Evolutionary conservation across 2,113 vertebrate species (phyloP), one percentile per base, ranked within the genome.

Genomic region (Zosterops lateralis): DNA sequence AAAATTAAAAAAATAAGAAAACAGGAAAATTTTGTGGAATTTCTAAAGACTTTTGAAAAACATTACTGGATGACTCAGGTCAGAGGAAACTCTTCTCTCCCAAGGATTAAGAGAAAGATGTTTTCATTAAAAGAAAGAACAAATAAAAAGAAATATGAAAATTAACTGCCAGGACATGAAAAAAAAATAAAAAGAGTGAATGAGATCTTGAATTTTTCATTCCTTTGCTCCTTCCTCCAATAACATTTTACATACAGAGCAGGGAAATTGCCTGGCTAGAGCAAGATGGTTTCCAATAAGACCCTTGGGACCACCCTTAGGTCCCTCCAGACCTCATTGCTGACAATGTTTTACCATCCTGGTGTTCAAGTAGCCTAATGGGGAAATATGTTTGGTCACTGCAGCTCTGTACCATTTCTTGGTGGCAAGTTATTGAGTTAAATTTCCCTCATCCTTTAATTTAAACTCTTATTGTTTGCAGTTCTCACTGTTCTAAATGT

Each of bases 391-490:
- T 67, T 91, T 89, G 48, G 36, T 91, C 61, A 44, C 32, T 89
- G 36, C 28, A 84, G 74, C 36, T 74, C 66, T 75, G 89, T 73
- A 78, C 38, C 28, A n/a, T 45, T 89, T 91, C 36, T 94, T 92
- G 90, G 61, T 73, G 60, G 71, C 51, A 74, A 89, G 44, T 32
- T 91, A 74, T 44, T 57, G 62, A 45, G 70, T 87, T 89, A 95
- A 84, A 78, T 84, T n/a, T 89, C 74, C 47, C 17, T 81, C 54
- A 50, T 85, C 77, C 48, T 90, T 95, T 91, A 87, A 91, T 85
- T 95, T 91, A 84, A 85, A 76, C 45, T 92, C 51, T n/a, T 70
- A 92, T 96, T 95, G 87, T 96, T 95, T 93, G 58, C 64, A 83
- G 78, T 91, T 94, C 92, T 91, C 70, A 28, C 54, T 82, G 87